Evolutionary conservation across 2,797 vertebrate genomes (phyloP).

Genomic region (Artibeus jamaicensis): DNA sequence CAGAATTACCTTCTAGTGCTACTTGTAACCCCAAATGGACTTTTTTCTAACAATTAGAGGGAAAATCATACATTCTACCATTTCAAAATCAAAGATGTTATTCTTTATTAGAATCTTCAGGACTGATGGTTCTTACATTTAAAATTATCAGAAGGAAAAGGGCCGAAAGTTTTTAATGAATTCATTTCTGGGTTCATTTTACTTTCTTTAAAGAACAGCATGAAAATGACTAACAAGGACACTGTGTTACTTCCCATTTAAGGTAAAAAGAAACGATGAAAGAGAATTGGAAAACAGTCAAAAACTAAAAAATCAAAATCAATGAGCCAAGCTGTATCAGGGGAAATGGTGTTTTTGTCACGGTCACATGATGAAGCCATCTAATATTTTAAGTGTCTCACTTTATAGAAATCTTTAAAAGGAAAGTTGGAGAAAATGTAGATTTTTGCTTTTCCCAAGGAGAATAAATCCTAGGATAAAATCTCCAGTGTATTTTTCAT

Average conservation of each 20-base stretch:
- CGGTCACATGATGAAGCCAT: neutral
- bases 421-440: neutral
- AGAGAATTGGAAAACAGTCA: neutral
- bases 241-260: neutral
- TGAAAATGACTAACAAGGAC: neutral
- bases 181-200: neutral
- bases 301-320: neutral
- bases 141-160: neutral
- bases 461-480: neutral
- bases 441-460: neutral
- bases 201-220: slow-evolving; percentile 18
- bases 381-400: neutral
- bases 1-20: slow-evolving; percentile 65
- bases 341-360: neutral
- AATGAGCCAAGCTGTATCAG: neutral
- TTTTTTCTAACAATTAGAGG: slow-evolving; percentile 24
- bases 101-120: slow-evolving; percentile 12
- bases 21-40: slow-evolving; percentile 35
- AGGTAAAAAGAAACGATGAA: slow-evolving; percentile 43
- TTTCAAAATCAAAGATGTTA: neutral
- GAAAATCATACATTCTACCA: slow-evolving; percentile 29
- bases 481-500: neutral
- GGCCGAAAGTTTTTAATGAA: neutral
- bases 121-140: neutral
- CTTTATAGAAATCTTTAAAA: neutral